phyloP scores from a whole-genome alignment of 2,113 vertebrate genomes.

The Cephalopterus ornatus region DNA sequence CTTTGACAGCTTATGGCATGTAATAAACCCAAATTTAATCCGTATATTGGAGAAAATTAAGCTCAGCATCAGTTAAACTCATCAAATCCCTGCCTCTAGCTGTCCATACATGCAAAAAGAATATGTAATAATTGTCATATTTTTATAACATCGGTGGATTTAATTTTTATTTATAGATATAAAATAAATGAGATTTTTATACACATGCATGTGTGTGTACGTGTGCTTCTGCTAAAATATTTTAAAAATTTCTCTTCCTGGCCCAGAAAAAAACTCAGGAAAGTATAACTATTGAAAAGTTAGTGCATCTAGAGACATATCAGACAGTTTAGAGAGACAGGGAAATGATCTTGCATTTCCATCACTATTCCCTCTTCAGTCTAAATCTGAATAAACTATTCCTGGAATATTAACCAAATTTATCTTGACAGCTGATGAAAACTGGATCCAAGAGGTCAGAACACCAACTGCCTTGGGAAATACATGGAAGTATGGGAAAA shows the following conservation, averaged over 20 bases:
- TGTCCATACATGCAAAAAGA: neutral
- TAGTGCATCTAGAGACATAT: neutral
- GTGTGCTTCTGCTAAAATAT: neutral
- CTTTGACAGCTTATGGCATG: neutral
- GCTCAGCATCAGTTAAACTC: neutral
- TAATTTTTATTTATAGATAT: neutral
- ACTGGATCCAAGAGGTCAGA: conserved; percentile 63
- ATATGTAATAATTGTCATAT: neutral
- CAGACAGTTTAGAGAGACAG: neutral
- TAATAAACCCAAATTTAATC: neutral
- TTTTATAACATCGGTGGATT: neutral
- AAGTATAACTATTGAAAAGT: neutral
- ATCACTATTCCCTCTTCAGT: neutral
- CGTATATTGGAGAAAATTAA: neutral
- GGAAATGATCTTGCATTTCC: neutral
- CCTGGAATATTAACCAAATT: conserved; percentile 54
- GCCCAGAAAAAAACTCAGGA: neutral
- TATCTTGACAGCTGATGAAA: conserved; percentile 68
- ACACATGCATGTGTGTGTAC: accelerated
- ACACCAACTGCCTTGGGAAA: conserved; percentile 52
- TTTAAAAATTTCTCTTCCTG: neutral
- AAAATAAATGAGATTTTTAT: neutral
- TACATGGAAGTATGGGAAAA: conserved; percentile 1
- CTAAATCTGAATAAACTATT: conserved; percentile 26
- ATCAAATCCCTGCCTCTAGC: neutral